Conservation (phyloP, 2,888 invertebrate species). For the Stenichneumon culpator region DNA sequence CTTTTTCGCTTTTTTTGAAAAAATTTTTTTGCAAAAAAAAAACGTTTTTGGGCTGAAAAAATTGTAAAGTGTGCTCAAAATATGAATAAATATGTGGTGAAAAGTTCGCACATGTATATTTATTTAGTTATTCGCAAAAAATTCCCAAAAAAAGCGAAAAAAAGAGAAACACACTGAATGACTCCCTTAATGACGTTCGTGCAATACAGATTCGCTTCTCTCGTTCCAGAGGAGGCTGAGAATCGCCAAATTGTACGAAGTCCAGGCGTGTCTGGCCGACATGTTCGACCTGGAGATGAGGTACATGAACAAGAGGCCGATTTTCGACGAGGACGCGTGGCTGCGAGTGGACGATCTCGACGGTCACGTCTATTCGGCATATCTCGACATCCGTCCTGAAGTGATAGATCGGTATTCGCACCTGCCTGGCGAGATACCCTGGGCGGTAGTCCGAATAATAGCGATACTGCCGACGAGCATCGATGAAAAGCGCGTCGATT, state of each 20-base stretch:
- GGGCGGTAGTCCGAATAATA: conserved; percentile 70
- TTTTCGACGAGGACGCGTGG: conserved; percentile 64
- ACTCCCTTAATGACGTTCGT: too few species aligned
- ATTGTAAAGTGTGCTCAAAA: too few species aligned
- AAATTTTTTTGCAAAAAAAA: too few species aligned
- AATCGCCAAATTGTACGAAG: conserved; percentile 56
- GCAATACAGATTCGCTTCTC: neutral
- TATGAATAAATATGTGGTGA: too few species aligned
- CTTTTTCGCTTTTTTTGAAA: too few species aligned
- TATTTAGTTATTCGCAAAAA: too few species aligned
- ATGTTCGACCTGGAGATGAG: conserved; percentile 63
- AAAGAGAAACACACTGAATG: too few species aligned
- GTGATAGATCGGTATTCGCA: conserved; percentile 71
- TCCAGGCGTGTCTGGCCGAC: conserved; percentile 57
- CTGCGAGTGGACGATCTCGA: conserved; percentile 53
- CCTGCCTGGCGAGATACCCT: conserved; percentile 37
- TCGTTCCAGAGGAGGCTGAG: conserved; percentile 56
- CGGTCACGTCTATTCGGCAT: conserved; percentile 84
- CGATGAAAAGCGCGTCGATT: conserved; percentile 51
- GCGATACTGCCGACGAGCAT: conserved; percentile 68
- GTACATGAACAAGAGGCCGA: conserved; percentile 55
- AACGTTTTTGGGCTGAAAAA: too few species aligned
- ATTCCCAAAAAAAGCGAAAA: too few species aligned
- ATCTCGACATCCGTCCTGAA: conserved; percentile 83
- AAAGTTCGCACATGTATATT: too few species aligned